phyloP scores from a whole-genome alignment of 2,797 vertebrate species.

The Fistularia commersonii region DNA sequence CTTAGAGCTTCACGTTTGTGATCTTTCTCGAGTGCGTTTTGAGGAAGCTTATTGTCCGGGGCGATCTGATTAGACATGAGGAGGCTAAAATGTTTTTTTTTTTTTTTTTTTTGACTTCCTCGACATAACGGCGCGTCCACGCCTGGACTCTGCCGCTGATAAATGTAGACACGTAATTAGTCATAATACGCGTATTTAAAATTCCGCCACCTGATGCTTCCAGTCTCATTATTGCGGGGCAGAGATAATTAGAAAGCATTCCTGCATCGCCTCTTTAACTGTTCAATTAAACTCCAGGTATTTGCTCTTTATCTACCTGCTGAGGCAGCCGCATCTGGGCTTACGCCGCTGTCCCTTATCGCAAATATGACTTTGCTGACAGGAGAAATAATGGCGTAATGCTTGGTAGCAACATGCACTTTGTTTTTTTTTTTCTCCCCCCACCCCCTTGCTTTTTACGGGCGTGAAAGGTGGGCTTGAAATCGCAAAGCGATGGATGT shows the following conservation, averaged over 20 bases:
- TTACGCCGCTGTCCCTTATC: background rate
- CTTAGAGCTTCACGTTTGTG: slow-evolving; percentile 26
- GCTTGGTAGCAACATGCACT: background rate
- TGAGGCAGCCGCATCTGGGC: slow-evolving; percentile 14
- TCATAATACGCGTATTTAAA: slow-evolving; percentile 51
- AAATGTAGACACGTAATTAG: slow-evolving; percentile 8
- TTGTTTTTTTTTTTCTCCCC: background rate
- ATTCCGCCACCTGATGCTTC: slow-evolving; percentile 26
- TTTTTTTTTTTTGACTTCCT: slow-evolving; percentile 13
- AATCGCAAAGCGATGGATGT: background rate
- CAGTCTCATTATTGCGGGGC: slow-evolving; percentile 41
- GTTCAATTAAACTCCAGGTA: slow-evolving; percentile 43
- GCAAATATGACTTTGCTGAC: background rate
- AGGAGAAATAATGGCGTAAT: background rate
- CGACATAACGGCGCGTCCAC: background rate
- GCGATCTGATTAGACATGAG: slow-evolving; percentile 5
- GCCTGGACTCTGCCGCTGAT: background rate
- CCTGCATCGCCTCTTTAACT: slow-evolving; percentile 23
- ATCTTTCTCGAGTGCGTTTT: slow-evolving; percentile 33
- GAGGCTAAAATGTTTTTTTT: slow-evolving; percentile 9
- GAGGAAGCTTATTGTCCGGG: slow-evolving; percentile 5
- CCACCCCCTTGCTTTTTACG: background rate
- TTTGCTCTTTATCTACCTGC: slow-evolving; percentile 24
- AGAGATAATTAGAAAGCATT: slow-evolving; percentile 44
- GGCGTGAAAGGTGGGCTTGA: too few species aligned